phyloP scores from a whole-genome alignment of 2,113 vertebrate species.

The Brevimyrus niger region DNA sequence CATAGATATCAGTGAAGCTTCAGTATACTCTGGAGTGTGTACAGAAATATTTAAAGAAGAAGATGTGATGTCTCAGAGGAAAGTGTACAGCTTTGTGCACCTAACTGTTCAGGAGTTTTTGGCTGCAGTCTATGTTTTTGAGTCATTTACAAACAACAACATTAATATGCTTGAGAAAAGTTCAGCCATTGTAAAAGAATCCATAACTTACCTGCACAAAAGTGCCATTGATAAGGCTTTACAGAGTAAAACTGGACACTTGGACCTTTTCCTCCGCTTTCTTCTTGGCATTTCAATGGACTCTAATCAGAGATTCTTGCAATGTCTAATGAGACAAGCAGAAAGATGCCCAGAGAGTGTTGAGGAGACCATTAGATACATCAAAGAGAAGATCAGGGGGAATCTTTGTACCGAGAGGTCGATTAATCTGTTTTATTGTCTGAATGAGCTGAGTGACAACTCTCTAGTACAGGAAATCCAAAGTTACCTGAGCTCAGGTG shows the following conservation, averaged over 20 bases:
- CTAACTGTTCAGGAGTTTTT: background rate
- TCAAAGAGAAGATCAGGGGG: background rate
- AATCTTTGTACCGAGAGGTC: background rate
- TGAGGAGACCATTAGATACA: background rate
- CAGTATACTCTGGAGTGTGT: background rate
- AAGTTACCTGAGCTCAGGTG: background rate
- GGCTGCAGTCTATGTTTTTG: background rate
- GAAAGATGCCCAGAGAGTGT: background rate
- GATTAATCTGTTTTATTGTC: background rate
- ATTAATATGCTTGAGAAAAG: background rate
- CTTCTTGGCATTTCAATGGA: background rate
- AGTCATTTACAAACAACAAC: background rate
- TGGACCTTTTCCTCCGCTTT: background rate
- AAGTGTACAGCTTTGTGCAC: background rate
- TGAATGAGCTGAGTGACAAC: background rate
- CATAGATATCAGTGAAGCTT: background rate
- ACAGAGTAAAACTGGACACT: background rate
- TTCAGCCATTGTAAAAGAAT: background rate
- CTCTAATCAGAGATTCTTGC: background rate
- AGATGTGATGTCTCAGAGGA: background rate
- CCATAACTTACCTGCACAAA: background rate
- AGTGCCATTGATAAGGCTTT: background rate
- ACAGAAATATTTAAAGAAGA: background rate
- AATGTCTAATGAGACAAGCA: background rate
- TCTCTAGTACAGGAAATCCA: background rate